Base-by-base conservation (phyloP, 2,888 invertebrate species). In the Priocnemis perturbator region DNA sequence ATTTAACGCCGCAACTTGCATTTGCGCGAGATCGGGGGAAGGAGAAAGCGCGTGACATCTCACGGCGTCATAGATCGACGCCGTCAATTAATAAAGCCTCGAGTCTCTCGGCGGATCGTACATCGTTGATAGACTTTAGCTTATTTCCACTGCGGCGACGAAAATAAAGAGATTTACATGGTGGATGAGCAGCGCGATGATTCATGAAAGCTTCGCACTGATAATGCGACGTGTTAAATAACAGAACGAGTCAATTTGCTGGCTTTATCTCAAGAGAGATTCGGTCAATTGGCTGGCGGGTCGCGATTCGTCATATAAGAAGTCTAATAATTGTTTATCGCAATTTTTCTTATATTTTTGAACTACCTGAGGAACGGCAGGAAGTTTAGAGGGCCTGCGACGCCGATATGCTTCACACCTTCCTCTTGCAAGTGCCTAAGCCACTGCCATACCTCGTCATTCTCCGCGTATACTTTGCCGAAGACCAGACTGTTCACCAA, bases 301-400 rank as follows among this genome's bases (percentile, higher is more conserved):
- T 47, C 17, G 15, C 47, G 7, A 47, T n/a, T 47, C 9, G 47
- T 50, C n/a, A 7, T 5, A 50, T 11, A 17, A 17, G n/a, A 11
- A 50, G 14, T 20, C 17, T 20, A 20, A n/a, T 50, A 11, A 5
- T 37, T 37, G 37, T 11, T 1, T 37, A 1, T 11, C 37, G 7
- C 11, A 1, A 37, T 11, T 11, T 37, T 11, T 50, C 30, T 37
- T 50, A 11, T 1, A 37, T 37, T 37, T 1, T 37, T 9, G 37
- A 11, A 37, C 2, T 69, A 95, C 93, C 95, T 93, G 53, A 96
- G 89, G 85, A 94, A 93, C 15, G 97, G 96, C 74, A 97, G 90
- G 89, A 97, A 97, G 88, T 97, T 97, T 2, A 96, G 91, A 14
- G 94, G 92, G 1, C 95, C 96, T 0, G 96, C 94, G 2, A 97